Evolutionary conservation across 1,140 invertebrate species (phyloP), one percentile per base, ranked within the genome.

Genomic region (Cotesia glomerata): DNA sequence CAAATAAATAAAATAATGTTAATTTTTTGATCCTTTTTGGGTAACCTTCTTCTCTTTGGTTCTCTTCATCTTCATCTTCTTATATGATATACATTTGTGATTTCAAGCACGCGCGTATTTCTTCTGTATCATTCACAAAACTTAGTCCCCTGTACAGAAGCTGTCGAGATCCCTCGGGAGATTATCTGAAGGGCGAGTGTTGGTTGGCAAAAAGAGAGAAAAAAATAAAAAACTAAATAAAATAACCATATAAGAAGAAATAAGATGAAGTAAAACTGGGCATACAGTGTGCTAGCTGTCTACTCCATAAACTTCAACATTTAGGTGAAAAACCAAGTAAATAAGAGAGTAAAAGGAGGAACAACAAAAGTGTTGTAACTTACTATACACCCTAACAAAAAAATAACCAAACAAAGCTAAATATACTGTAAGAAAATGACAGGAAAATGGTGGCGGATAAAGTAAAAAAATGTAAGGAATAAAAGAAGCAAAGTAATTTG

Each of bases 401-500:
- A 58, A 26, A 58, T 26, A 58, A 8, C 18, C 16, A 5, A 58
- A 26, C 13, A 26, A 58, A 58, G 16, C 8, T 35, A 62, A 35
- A 62, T 39, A 39, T 45, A 67, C 26, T n/a, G 39, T 68, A 61
- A 45, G 68, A 36, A 71, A 36, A 49, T 13, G 65, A 71, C 26
- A 16, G 58, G 51, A 54, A 62, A 66, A 34, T 45, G 35, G 32
- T 35, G 61, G 26, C 52, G 5, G 32, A 36, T 14, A 36, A 63
- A 14, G 39, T 45, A 36, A 63, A 14, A 39, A 58, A 61, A 34
- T 14, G 56, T 18, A 36, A 16, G 67, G 62, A 36, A 36, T 13
- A 45, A 65, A 64, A 32, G 59, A 72, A 16, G 58, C 56, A 78
- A 78, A 80, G 78, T 78, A 80, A 81, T 81, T 77, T 79, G 77